These are phyloP conservation scores for Thaleichthys pacificus DNA, from an alignment of 2,797 vertebrate genomes.

Conservation along the genomic window DNA sequence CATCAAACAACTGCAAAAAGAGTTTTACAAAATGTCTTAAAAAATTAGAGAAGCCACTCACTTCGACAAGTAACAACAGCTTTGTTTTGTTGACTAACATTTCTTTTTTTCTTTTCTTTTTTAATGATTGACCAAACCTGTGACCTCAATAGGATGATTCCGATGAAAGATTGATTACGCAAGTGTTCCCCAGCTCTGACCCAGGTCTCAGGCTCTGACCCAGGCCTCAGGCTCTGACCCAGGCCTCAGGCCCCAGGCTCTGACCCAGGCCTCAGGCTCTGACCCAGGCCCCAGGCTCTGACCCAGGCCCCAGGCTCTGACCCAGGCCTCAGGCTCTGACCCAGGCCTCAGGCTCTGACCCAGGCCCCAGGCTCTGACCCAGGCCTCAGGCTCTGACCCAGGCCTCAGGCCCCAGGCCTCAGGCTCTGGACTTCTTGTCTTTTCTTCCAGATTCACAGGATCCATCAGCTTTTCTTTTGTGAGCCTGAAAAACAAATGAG, in stretches of 20 bases:
- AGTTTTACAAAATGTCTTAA: slow-evolving; percentile 77
- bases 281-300: too few relatives aligned
- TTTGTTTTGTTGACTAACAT: not conserved
- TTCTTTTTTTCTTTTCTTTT: not conserved
- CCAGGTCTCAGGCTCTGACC: slow-evolving; percentile 33
- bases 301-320: too few relatives aligned
- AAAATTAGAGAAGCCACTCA: slow-evolving; percentile 53
- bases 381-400: too few relatives aligned
- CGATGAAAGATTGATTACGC: slow-evolving; percentile 11
- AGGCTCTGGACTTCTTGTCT: slow-evolving; percentile 64
- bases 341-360: slow-evolving; percentile 34
- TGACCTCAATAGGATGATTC: slow-evolving; percentile 7
- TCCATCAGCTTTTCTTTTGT: slow-evolving; percentile 84
- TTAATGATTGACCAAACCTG: slow-evolving; percentile 10
- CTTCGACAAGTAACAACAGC: slow-evolving; percentile 62
- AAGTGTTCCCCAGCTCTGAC: not conserved
- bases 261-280: not conserved
- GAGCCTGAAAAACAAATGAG: slow-evolving; percentile 67
- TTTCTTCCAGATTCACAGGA: slow-evolving; percentile 78
- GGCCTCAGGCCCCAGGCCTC: slow-evolving; percentile 17
- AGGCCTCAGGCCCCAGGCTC: slow-evolving; percentile 37
- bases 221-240: slow-evolving; percentile 34
- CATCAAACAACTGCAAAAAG: slow-evolving; percentile 43
- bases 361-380: slow-evolving; percentile 28
- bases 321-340: slow-evolving; percentile 33